These are phyloP conservation scores for Plusia festucae DNA, from an alignment of 2,888 invertebrate genomes.

Conservation along the genomic window DNA sequence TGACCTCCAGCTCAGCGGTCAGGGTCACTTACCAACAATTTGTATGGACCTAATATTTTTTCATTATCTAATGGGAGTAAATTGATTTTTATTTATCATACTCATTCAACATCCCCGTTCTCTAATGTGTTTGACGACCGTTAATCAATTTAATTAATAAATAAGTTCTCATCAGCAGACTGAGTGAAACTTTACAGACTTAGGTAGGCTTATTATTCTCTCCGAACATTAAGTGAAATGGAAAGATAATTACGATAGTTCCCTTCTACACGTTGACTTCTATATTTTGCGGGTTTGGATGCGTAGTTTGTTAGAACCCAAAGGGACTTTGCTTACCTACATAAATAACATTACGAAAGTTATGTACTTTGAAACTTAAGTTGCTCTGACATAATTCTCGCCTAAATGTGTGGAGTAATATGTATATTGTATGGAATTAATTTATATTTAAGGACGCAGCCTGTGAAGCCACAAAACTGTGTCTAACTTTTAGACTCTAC, in stretches of 20 bases:
- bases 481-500: too few species aligned
- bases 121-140: background rate
- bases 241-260: slow-evolving; percentile 44
- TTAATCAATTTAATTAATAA: background rate
- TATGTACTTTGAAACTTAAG: slow-evolving; percentile 51
- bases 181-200: background rate
- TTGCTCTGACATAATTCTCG: slow-evolving; percentile 44
- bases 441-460: slow-evolving; percentile 4
- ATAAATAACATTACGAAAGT: slow-evolving; percentile 60
- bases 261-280: slow-evolving; percentile 33
- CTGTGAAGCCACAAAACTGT: background rate
- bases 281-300: slow-evolving; percentile 51
- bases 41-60: too few species aligned
- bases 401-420: slow-evolving; percentile 26
- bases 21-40: too few species aligned
- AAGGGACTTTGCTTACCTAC: slow-evolving; percentile 51
- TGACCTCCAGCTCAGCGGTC: too few species aligned
- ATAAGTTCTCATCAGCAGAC: background rate
- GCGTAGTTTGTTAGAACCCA: slow-evolving; percentile 52
- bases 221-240: slow-evolving; percentile 30
- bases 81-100: too few species aligned
- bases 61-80: too few species aligned
- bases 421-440: slow-evolving; percentile 7
- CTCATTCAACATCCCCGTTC: too few species aligned
- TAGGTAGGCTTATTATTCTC: slow-evolving; percentile 9